phyloP scores from a whole-genome alignment of 1,140 invertebrate genomes.

The Drosophila takahashii region DNA sequence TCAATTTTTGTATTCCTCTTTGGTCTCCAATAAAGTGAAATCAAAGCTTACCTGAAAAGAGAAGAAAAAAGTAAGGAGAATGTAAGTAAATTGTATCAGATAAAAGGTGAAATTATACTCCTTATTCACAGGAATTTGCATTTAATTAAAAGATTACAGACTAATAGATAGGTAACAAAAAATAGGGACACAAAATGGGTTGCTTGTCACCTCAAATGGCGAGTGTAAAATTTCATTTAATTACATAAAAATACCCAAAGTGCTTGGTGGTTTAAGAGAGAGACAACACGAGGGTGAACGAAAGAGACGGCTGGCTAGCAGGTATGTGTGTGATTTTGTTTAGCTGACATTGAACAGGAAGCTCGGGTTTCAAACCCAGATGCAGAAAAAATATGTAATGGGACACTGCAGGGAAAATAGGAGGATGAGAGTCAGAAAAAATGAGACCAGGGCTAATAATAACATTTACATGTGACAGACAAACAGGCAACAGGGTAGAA shows the following conservation, averaged over 20 bases:
- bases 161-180: slow-evolving; percentile 17
- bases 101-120: slow-evolving; percentile 21
- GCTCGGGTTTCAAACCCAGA: slow-evolving; percentile 72
- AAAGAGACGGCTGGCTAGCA: not conserved
- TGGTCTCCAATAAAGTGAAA: slow-evolving; percentile 32
- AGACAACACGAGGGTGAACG: not conserved
- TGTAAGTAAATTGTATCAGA: slow-evolving; percentile 47
- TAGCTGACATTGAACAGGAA: slow-evolving; percentile 75
- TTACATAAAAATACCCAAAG: slow-evolving; percentile 67
- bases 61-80: slow-evolving; percentile 17
- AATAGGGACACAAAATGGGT: slow-evolving; percentile 5
- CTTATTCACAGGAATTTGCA: slow-evolving; percentile 44
- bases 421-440: slow-evolving; percentile 13
- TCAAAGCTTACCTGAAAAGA: slow-evolving; percentile 69
- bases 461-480: slow-evolving; percentile 45
- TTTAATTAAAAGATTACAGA: slow-evolving; percentile 73
- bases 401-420: slow-evolving; percentile 26
- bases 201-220: slow-evolving; percentile 30
- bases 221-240: slow-evolving; percentile 78
- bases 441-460: slow-evolving; percentile 45
- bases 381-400: slow-evolving; percentile 48
- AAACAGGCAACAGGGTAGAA: slow-evolving; percentile 7
- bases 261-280: slow-evolving; percentile 52
- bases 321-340: slow-evolving; percentile 31
- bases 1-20: slow-evolving; percentile 10